Base-by-base conservation (phyloP, 2,113 vertebrate species). In the Leptocoma aspasia region DNA sequence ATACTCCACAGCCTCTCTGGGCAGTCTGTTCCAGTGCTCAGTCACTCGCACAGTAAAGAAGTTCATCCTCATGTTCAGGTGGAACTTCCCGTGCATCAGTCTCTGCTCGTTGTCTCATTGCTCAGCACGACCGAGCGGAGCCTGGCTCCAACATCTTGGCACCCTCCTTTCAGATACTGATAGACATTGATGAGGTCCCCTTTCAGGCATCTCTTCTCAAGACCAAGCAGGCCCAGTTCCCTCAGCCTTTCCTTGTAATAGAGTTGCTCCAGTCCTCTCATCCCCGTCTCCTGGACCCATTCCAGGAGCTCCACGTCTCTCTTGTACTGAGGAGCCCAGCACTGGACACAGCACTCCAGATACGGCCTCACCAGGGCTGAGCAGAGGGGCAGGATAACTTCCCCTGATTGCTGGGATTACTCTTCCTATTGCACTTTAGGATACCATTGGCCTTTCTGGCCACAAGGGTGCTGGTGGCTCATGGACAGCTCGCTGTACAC, bases 231-330 rank as follows among this genome's bases (percentile, higher is more conserved):
- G 28, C 23, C 23, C 60, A 39, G 7, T 17, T 71, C 39, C n/a
- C 39, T 52, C 60, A 66, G 53, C 23, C 60, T 89, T 26, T 66
- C 28, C 28, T 24, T 37, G 5, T 20, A 39, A 39, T 15, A 28
- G 26, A 20, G 13, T 30, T 75, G 24, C n/a, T 82, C n/a, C n/a
- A 41, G 16, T 31, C 6, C 13, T 15, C 16, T 60, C 27, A 73
- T n/a, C 4, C 7, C 6, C 3, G 15, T 50, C 28, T 24, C 7
- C 45, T 30, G 39, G 23, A 45, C 11, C 12, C 1, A 0, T 35
- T n/a, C 28, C 60, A 24, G 39, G 26, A 53, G 28, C 4, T 75
- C 53, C 39, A 1, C 26, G 10, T 39, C n/a, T 41, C 13, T 41
- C 20, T 47, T 11, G 30, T 17, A 5, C 9, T 6, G 65, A 26